Evolutionary conservation across 2,888 invertebrate genomes (phyloP).

Genomic region (Orthosia incerta): DNA sequence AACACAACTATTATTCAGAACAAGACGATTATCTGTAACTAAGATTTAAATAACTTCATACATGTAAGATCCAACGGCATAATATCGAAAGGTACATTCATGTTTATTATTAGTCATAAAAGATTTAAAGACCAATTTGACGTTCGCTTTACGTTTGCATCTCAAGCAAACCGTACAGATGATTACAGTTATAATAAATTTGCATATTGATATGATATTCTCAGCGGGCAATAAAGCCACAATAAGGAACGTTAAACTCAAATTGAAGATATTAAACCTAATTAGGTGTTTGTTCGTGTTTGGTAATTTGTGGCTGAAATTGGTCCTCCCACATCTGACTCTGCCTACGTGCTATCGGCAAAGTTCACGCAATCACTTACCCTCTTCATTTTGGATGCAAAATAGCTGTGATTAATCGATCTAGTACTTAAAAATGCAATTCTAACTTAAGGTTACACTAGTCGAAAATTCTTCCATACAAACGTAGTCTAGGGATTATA

Average conservation of each 20-base stretch:
- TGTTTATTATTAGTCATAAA: constrained; percentile 34
- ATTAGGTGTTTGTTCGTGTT: constrained; percentile 50
- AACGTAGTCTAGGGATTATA: no score
- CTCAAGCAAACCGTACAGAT: constrained; percentile 20
- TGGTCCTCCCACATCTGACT: constrained; percentile 55
- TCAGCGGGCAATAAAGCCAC: constrained; percentile 45
- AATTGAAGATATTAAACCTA: constrained; percentile 51
- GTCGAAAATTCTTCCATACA: no score
- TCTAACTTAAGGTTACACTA: no score
- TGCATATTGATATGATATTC: constrained; percentile 55
- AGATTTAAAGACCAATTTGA: constrained; percentile 19
- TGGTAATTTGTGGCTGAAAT: constrained; percentile 47
- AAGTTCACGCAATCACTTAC: constrained; percentile 58
- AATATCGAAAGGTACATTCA: constrained; percentile 17
- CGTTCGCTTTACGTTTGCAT: constrained; percentile 24
- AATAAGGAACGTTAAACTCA: constrained; percentile 30
- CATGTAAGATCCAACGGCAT: constrained; percentile 14
- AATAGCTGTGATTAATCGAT: constrained; percentile 19
- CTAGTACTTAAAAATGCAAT: constrained; percentile 15
- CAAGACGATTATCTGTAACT: constrained; percentile 42
- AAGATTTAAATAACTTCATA: constrained; percentile 39
- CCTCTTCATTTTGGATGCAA: constrained; percentile 37
- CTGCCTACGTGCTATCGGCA: constrained; percentile 54
- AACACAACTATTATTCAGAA: constrained; percentile 51
- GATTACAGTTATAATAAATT: constrained; percentile 41